phyloP scores from a whole-genome alignment of 2,888 invertebrate species.

The Myopa tessellatipennis region DNA sequence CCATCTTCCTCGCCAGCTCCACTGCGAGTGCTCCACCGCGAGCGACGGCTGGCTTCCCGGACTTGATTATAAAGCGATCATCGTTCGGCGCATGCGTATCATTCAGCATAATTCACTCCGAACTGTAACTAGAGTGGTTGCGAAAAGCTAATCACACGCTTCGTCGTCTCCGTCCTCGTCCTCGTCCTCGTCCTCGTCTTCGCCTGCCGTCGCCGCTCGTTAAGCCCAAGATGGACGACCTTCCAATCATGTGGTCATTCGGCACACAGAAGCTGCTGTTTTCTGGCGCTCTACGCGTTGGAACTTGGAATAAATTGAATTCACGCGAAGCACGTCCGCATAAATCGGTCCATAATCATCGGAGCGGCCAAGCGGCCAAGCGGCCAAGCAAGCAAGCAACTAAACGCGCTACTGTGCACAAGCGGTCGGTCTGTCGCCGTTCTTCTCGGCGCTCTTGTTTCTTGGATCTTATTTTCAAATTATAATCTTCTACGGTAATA shows the following conservation, averaged over 20 bases:
- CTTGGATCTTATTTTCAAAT: constrained; percentile 1
- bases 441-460: neutral
- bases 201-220: constrained; percentile 34
- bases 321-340: constrained; percentile 66
- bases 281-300: constrained; percentile 30
- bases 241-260: constrained; percentile 43
- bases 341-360: constrained; percentile 63
- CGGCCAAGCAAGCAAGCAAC: constrained; percentile 18
- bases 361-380: constrained; percentile 19
- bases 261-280: constrained; percentile 42
- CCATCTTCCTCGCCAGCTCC: constrained; percentile 1
- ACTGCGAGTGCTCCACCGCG: neutral
- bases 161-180: constrained; percentile 7
- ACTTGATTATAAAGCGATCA: constrained; percentile 50
- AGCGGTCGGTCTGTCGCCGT: constrained; percentile 2
- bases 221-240: constrained; percentile 42
- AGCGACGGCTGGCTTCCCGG: constrained; percentile 9
- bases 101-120: constrained; percentile 61
- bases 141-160: constrained; percentile 33
- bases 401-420: constrained; percentile 2
- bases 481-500: neutral
- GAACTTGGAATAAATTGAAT: constrained; percentile 58
- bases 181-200: neutral
- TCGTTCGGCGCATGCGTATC: constrained; percentile 62
- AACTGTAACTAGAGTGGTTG: constrained; percentile 45